A percentile compares a stretch with the other conserved stretches of the same genome.
phyloP scores from a whole-genome alignment of 2,888 invertebrate species.

The Prionchulus punctatus region DNA sequence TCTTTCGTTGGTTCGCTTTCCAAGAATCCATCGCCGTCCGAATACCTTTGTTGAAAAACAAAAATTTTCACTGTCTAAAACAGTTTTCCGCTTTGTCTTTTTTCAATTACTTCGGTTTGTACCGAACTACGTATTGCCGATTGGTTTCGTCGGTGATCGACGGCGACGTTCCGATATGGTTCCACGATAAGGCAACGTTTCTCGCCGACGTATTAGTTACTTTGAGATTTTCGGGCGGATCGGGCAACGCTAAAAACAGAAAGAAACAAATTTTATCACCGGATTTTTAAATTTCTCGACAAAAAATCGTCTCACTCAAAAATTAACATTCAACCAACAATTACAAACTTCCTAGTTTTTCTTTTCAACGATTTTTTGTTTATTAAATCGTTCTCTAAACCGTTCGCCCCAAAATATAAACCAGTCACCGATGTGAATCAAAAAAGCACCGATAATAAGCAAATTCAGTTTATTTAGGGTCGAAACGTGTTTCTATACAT shows the following conservation, averaged over 20 bases:
- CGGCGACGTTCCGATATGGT: too few relatives aligned
- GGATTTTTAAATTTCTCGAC: not conserved
- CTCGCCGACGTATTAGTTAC: constrained; percentile 84
- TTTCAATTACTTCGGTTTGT: constrained; percentile 72
- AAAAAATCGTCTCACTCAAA: not conserved
- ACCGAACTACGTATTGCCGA: constrained; percentile 89
- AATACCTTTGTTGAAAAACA: constrained; percentile 9
- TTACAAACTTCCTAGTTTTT: too few relatives aligned
- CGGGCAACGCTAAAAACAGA: constrained; percentile 57
- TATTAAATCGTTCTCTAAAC: too few relatives aligned
- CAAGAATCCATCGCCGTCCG: constrained; percentile 44
- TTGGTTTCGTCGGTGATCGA: constrained; percentile 44
- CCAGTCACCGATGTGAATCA: too few relatives aligned
- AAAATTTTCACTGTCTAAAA: not conserved
- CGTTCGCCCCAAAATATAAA: too few relatives aligned
- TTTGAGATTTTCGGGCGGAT: constrained; percentile 69
- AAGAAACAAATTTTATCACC: not conserved
- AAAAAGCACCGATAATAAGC: too few relatives aligned
- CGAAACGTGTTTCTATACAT: too few relatives aligned
- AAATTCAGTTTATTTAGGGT: too few relatives aligned
- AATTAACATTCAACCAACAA: not conserved
- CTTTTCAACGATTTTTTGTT: too few relatives aligned
- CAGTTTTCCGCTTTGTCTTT: not conserved
- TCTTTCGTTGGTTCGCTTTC: constrained; percentile 67
- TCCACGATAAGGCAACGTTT: constrained; percentile 80